These are phyloP conservation scores for Hanleya hanleyi DNA, from an alignment of 2,888 invertebrate species.

Conservation along the genomic window DNA sequence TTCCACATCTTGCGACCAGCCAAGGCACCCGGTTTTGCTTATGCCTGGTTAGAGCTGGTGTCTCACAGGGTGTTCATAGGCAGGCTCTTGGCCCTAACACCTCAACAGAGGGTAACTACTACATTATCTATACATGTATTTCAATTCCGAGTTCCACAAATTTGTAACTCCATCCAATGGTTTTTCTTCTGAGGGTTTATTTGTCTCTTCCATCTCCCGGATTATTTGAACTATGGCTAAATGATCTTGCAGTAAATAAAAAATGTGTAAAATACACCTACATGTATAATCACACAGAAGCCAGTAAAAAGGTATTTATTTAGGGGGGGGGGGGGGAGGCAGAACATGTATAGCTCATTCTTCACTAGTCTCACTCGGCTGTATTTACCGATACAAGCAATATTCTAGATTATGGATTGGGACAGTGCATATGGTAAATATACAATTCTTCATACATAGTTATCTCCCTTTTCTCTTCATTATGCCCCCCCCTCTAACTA, in stretches of 20 bases:
- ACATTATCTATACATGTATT: not conserved
- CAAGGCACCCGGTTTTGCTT: constrained; percentile 96
- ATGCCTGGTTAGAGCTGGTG: constrained; percentile 98
- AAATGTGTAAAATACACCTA: not conserved
- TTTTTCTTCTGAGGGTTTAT: too few species aligned
- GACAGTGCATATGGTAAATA: not conserved
- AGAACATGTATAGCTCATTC: too few species aligned
- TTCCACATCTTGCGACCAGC: constrained; percentile 93
- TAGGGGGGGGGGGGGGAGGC: too few species aligned
- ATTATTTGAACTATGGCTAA: too few species aligned
- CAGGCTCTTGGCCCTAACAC: constrained; percentile 83
- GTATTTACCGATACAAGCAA: too few species aligned
- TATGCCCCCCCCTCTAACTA: too few species aligned
- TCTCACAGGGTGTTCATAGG: constrained; percentile 98
- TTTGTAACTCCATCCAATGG: too few species aligned
- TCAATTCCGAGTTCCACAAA: too few species aligned
- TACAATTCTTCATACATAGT: not conserved
- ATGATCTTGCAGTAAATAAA: not conserved
- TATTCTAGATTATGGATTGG: too few species aligned
- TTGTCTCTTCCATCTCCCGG: too few species aligned
- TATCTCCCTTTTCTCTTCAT: too few species aligned
- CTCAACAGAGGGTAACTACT: constrained; percentile 84
- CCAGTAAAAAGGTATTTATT: not conserved
- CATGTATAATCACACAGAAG: not conserved
- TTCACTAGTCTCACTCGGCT: too few species aligned